Evolutionary conservation across 2,113 vertebrate genomes (phyloP).

Genomic region (Cichladusa arquata): DNA sequence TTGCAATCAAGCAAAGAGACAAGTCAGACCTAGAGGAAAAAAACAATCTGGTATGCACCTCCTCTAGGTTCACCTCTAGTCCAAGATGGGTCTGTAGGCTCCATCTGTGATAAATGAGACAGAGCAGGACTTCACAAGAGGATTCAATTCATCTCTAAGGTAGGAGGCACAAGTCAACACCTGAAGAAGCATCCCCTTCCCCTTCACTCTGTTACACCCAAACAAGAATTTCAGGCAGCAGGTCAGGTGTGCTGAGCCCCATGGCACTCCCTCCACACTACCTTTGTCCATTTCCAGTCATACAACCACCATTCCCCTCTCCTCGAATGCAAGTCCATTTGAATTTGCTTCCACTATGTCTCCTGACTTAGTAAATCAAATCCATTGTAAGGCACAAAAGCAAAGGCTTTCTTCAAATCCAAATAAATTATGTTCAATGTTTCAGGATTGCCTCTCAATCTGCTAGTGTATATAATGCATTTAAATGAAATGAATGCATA

Average conservation of each 20-base stretch:
- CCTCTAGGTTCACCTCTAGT: neutral
- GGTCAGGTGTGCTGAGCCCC: neutral
- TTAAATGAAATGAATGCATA: slow-evolving; percentile 70
- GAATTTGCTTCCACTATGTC: slow-evolving; percentile 15
- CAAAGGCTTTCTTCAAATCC: slow-evolving; percentile 62
- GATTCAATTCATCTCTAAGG: neutral
- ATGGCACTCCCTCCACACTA: neutral
- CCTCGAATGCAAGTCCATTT: slow-evolving; percentile 7
- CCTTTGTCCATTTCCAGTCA: neutral
- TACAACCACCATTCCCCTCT: neutral
- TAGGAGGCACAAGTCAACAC: neutral
- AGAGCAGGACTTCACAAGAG: neutral
- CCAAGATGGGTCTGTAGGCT: neutral
- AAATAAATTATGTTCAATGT: slow-evolving; percentile 57
- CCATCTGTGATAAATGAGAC: neutral
- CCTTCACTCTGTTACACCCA: neutral
- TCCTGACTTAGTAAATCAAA: slow-evolving; percentile 59
- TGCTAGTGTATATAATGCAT: slow-evolving; percentile 63
- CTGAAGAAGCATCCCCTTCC: neutral
- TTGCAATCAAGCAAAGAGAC: neutral
- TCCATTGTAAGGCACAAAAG: slow-evolving; percentile 60
- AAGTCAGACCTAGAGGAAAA: neutral
- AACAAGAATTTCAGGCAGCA: neutral
- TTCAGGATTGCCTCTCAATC: slow-evolving; percentile 64
- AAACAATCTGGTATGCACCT: neutral